Evolutionary conservation across 2,888 invertebrate genomes (phyloP).

Genomic region (Gari tellinella): DNA sequence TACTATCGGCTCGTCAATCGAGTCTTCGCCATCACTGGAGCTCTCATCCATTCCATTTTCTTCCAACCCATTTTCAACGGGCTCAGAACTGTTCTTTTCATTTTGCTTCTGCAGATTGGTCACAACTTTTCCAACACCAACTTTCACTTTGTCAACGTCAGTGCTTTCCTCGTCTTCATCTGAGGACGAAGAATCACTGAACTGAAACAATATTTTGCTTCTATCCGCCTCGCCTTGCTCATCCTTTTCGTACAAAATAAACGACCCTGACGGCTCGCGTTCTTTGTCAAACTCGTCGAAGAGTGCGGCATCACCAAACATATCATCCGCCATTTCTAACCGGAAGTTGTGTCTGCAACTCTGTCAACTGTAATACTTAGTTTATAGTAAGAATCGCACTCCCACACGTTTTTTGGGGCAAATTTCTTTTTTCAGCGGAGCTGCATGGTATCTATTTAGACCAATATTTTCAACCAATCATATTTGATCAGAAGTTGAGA

Average conservation of each 20-base stretch:
- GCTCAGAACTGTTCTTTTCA: conserved; percentile 3
- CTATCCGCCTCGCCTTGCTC: conserved; percentile 61
- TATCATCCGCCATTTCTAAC: conserved; percentile 71
- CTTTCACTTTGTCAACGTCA: conserved; percentile 60
- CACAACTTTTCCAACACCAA: conserved; percentile 11
- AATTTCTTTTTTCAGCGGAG: no score
- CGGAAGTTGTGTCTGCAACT: conserved; percentile 1
- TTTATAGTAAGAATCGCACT: no score
- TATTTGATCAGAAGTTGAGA: no score
- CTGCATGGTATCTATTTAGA: no score
- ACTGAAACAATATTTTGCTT: conserved; percentile 68
- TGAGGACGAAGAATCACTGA: conserved; percentile 59
- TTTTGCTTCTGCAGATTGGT: conserved; percentile 31
- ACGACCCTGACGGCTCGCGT: conserved; percentile 69
- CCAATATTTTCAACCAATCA: no score
- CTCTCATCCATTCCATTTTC: conserved; percentile 9
- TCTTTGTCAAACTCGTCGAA: conserved; percentile 81
- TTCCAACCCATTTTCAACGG: background rate
- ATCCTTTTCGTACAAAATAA: conserved; percentile 69
- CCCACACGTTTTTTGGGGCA: no score
- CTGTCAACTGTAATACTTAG: no score
- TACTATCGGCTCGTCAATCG: conserved; percentile 7
- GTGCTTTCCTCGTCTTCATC: conserved; percentile 47
- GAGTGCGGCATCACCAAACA: conserved; percentile 77
- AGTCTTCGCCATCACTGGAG: conserved; percentile 29